Evolutionary conservation across 2,888 invertebrate genomes (phyloP).

Genomic region (Harpalus rubripes): DNA sequence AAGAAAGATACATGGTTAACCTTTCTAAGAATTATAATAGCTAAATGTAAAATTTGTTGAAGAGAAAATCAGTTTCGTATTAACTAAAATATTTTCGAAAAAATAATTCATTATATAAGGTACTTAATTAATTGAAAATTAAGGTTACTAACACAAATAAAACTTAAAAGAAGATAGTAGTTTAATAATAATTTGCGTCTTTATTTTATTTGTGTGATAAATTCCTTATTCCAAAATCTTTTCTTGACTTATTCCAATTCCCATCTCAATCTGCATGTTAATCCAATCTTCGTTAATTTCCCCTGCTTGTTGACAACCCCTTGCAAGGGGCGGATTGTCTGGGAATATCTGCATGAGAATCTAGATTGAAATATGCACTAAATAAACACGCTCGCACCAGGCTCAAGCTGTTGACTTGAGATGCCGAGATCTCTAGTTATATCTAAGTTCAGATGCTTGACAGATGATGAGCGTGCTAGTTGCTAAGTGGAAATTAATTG

Average conservation of each 20-base stretch:
- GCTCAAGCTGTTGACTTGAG: slow-evolving; percentile 1
- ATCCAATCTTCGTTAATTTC: slow-evolving; percentile 6
- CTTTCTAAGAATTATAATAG: no score
- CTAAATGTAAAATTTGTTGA: no score
- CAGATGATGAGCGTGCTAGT: neutral
- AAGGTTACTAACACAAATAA: no score
- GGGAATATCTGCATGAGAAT: neutral
- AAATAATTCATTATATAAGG: no score
- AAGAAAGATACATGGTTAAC: no score
- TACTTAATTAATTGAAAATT: no score
- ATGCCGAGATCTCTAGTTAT: neutral
- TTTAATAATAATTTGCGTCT: no score
- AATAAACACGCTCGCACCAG: slow-evolving; percentile 18
- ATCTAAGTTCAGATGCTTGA: neutral
- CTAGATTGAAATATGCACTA: slow-evolving; percentile 45
- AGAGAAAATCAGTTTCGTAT: no score
- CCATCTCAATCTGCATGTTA: slow-evolving; percentile 1
- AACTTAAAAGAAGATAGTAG: no score
- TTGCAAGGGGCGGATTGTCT: neutral
- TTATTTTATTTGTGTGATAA: neutral
- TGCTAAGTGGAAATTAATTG: slow-evolving; percentile 1
- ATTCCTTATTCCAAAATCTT: neutral
- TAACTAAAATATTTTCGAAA: no score
- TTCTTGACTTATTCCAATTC: neutral
- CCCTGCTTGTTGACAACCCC: neutral